phyloP scores from a whole-genome alignment of 2,797 vertebrate genomes.

The Babyrousa celebensis region DNA sequence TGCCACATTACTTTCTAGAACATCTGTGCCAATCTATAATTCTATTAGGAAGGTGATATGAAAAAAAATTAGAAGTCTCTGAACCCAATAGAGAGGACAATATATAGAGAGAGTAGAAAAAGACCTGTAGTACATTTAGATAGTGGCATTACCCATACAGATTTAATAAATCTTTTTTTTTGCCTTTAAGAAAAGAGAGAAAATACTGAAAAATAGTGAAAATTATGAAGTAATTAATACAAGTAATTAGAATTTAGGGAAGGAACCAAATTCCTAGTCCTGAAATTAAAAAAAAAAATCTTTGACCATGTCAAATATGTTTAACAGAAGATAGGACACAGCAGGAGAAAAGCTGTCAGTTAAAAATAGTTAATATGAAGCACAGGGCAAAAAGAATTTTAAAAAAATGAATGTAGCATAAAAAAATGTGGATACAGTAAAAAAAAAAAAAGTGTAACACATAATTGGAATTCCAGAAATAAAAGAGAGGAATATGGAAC shows the following conservation, averaged over 20 bases:
- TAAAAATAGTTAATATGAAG: background rate
- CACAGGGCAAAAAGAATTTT: background rate
- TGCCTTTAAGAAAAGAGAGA: background rate
- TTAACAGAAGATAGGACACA: background rate
- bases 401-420: background rate
- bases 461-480: background rate
- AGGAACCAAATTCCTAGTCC: background rate
- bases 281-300: background rate
- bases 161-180: background rate
- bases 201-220: background rate
- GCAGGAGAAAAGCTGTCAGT: background rate
- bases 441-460: no score
- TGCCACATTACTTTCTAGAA: background rate
- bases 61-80: background rate
- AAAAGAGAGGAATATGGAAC: background rate
- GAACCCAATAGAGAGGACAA: background rate
- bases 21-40: background rate
- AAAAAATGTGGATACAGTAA: background rate
- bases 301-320: background rate
- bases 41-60: background rate
- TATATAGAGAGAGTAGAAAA: background rate
- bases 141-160: background rate
- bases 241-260: background rate
- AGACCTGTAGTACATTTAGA: background rate
- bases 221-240: background rate